Conservation (phyloP, 2,888 invertebrate species). For the Drosophila emarginata region DNA sequence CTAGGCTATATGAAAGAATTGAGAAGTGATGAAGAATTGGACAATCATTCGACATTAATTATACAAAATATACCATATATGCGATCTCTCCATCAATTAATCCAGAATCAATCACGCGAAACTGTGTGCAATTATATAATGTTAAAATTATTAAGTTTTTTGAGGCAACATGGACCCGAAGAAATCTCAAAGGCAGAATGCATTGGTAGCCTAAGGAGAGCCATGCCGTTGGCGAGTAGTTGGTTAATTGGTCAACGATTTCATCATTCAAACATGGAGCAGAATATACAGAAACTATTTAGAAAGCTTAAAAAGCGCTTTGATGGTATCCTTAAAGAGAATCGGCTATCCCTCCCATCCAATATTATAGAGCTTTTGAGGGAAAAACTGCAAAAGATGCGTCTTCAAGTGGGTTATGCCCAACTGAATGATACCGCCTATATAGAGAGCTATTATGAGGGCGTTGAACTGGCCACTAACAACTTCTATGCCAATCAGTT, state of each 20-base stretch:
- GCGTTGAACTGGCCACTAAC: constrained; percentile 59
- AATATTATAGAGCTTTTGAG: constrained; percentile 68
- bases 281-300: constrained; percentile 61
- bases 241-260: constrained; percentile 74
- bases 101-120: constrained; percentile 58
- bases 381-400: constrained; percentile 73
- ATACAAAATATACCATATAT: constrained; percentile 78
- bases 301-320: constrained; percentile 68
- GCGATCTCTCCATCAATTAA: constrained; percentile 65
- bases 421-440: constrained; percentile 64
- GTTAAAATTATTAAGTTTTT: constrained; percentile 74
- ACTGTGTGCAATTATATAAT: constrained; percentile 78
- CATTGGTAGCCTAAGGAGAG: constrained; percentile 71
- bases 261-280: constrained; percentile 61
- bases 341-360: constrained; percentile 68
- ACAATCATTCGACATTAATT: constrained; percentile 73
- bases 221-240: constrained; percentile 79
- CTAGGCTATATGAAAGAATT: constrained; percentile 64
- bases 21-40: constrained; percentile 50
- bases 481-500: constrained; percentile 79
- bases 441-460: constrained; percentile 70
- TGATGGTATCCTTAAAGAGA: constrained; percentile 62
- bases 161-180: constrained; percentile 76
- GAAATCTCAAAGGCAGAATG: constrained; percentile 76
- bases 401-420: constrained; percentile 73